Percentiles rank a stretch among this genome's conserved stretches.
These are phyloP conservation scores for Criorhina ranunculi DNA, from an alignment of 2,888 invertebrate species.

Conservation along the genomic window DNA sequence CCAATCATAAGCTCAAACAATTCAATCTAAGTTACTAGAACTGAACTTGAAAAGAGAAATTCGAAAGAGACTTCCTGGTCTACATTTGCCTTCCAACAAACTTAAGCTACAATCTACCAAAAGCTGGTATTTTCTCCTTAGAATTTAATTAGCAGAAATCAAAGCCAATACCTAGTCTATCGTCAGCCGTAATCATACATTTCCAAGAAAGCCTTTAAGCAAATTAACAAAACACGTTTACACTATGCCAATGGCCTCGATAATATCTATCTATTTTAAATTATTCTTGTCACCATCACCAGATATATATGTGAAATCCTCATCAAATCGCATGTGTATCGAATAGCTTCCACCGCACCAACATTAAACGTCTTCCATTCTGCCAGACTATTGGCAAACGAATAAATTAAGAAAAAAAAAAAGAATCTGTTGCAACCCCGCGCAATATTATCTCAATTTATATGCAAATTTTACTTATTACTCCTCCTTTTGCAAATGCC, in stretches of 20 bases:
- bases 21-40: too few species aligned
- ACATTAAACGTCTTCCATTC: conserved; percentile 19
- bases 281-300: conserved; percentile 12
- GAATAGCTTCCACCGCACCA: conserved; percentile 27
- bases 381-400: conserved; percentile 39
- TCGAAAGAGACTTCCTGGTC: not conserved
- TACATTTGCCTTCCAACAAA: not conserved
- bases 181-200: not conserved
- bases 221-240: conserved; percentile 5
- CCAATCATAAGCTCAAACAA: too few species aligned
- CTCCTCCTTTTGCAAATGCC: conserved; percentile 3
- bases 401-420: conserved; percentile 56
- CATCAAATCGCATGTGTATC: conserved; percentile 38
- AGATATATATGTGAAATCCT: conserved; percentile 13
- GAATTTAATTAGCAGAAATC: not conserved
- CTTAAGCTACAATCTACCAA: not conserved
- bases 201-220: conserved; percentile 7
- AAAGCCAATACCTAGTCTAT: not conserved
- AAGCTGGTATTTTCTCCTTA: not conserved
- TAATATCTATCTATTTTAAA: conserved; percentile 34
- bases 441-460: conserved; percentile 70
- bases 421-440: conserved; percentile 48
- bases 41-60: not conserved
- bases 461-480: conserved; percentile 63
- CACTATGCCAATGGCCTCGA: conserved; percentile 43